phyloP scores from a whole-genome alignment of 2,888 invertebrate genomes.

The Neelides folsomi region DNA sequence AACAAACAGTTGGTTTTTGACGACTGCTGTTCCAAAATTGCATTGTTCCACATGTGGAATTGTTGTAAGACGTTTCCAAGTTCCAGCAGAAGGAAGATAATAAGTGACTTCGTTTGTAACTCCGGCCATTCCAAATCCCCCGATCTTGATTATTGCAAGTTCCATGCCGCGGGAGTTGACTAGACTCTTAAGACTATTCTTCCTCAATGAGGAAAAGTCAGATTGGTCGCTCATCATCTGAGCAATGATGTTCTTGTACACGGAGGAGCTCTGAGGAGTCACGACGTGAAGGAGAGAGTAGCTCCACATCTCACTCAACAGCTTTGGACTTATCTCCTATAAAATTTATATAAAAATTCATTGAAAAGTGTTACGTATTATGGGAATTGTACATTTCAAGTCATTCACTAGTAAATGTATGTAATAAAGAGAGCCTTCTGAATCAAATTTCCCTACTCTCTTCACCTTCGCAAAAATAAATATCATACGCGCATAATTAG shows the following conservation, averaged over 20 bases:
- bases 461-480: too few species aligned
- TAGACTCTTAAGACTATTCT: constrained; percentile 34
- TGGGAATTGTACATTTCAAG: not conserved
- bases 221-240: constrained; percentile 25
- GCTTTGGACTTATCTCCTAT: constrained; percentile 28
- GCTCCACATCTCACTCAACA: constrained; percentile 28
- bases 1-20: constrained; percentile 54
- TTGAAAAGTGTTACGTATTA: not conserved
- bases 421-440: too few species aligned
- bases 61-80: constrained; percentile 52
- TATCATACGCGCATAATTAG: too few species aligned
- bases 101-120: constrained; percentile 56
- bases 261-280: constrained; percentile 18
- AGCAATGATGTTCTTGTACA: constrained; percentile 25
- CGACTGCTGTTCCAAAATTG: constrained; percentile 55
- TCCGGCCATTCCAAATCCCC: constrained; percentile 54
- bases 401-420: not conserved
- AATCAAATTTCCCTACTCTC: too few species aligned
- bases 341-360: constrained; percentile 4
- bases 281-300: constrained; percentile 28
- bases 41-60: constrained; percentile 62
- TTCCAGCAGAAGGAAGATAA: constrained; percentile 45
- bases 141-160: constrained; percentile 48
- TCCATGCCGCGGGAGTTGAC: constrained; percentile 56
- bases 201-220: constrained; percentile 17